These are phyloP conservation scores for Dinothrombium tinctorium DNA, from an alignment of 1,140 invertebrate genomes.

Conservation along the genomic window DNA sequence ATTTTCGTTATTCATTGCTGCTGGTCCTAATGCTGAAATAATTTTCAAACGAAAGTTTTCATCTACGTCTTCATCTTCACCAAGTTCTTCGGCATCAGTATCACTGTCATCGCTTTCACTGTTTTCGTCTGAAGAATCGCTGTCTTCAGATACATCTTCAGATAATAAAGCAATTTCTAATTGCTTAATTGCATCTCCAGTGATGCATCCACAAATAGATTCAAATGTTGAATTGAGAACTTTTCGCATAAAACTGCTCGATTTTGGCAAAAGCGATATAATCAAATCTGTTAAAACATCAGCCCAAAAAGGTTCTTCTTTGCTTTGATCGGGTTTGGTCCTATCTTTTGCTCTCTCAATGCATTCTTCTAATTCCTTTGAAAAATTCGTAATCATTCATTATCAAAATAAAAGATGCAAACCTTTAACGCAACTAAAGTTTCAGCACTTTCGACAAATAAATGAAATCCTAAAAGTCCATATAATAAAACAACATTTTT, in stretches of 20 bases:
- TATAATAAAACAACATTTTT: too few species aligned
- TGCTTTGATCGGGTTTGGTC: too few species aligned
- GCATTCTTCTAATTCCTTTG: neutral
- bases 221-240: neutral
- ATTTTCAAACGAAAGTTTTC: neutral
- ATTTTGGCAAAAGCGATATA: neutral
- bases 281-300: slow-evolving; percentile 1
- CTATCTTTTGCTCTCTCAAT: neutral
- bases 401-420: too few species aligned
- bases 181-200: neutral
- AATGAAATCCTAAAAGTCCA: too few species aligned
- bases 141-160: neutral
- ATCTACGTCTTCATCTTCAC: neutral
- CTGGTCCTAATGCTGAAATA: neutral
- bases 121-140: too few species aligned
- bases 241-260: neutral
- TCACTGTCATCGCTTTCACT: too few species aligned
- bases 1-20: neutral
- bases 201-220: neutral
- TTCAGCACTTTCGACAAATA: too few species aligned
- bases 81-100: neutral
- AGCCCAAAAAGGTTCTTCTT: neutral
- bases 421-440: too few species aligned
- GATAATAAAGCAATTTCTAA: neutral
- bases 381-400: too few species aligned